Evolutionary conservation across 2,113 vertebrate species (phyloP).

Genomic region (Anguilla rostrata): DNA sequence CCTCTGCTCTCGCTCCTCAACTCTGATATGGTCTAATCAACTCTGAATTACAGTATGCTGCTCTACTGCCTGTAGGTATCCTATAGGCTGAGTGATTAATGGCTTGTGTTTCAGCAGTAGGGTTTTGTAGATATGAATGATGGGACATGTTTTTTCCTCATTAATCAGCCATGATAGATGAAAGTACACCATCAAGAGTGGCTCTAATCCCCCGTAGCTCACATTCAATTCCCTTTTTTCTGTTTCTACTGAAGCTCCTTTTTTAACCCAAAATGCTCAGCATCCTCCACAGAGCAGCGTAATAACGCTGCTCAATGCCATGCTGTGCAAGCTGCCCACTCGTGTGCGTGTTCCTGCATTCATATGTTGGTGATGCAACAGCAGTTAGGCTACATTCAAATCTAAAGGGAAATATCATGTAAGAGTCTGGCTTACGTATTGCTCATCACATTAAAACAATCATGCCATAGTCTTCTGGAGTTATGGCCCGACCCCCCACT

Average conservation of each 20-base stretch:
- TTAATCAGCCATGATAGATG: neutral
- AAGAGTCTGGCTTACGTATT: too few species aligned
- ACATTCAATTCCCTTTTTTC: neutral
- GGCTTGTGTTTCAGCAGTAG: neutral
- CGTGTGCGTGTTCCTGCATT: neutral
- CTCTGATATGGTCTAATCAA: neutral
- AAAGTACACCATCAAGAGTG: neutral
- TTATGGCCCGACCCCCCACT: too few species aligned
- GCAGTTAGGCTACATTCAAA: neutral
- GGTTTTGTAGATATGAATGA: conserved; percentile 1
- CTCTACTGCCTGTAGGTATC: neutral
- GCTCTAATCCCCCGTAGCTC: neutral
- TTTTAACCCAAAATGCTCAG: too few species aligned
- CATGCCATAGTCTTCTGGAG: too few species aligned
- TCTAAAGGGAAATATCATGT: neutral
- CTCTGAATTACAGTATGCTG: neutral
- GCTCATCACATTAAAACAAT: neutral
- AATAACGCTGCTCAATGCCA: too few species aligned
- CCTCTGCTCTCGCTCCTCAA: neutral
- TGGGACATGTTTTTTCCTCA: neutral
- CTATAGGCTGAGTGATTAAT: conserved; percentile 10
- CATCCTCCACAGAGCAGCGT: too few species aligned
- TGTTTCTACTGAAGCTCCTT: too few species aligned
- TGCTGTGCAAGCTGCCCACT: neutral
- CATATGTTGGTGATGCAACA: neutral